phyloP scores from a whole-genome alignment of 2,113 vertebrate genomes.

The Zapornia atra region DNA sequence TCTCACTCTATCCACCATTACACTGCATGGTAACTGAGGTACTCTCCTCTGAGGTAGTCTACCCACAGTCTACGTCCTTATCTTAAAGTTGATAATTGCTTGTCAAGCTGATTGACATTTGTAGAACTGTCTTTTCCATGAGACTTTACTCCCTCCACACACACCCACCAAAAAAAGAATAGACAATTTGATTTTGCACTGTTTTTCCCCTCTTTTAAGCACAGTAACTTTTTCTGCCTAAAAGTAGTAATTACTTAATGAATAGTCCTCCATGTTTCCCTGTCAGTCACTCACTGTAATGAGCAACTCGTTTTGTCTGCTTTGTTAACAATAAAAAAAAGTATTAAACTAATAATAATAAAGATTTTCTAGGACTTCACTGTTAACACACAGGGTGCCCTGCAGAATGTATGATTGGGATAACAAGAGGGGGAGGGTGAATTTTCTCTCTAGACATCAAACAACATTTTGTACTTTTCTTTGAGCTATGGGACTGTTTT shows the following conservation, averaged over 20 bases:
- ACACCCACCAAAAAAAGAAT: slow-evolving; percentile 56
- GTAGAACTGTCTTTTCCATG: slow-evolving; percentile 79
- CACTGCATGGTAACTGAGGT: not conserved
- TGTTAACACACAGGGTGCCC: slow-evolving; percentile 15
- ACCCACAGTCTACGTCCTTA: slow-evolving; percentile 29
- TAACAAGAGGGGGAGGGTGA: slow-evolving; percentile 45
- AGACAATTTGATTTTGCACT: slow-evolving; percentile 77
- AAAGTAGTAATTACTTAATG: slow-evolving; percentile 84
- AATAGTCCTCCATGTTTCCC: slow-evolving; percentile 79
- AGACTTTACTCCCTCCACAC: slow-evolving; percentile 69
- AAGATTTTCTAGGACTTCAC: slow-evolving; percentile 52
- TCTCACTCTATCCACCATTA: not conserved
- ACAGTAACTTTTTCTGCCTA: slow-evolving; percentile 71
- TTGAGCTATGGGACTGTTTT: not conserved
- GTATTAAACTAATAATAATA: slow-evolving; percentile 74
- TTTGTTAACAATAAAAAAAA: slow-evolving; percentile 72
- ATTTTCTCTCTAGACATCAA: slow-evolving; percentile 30
- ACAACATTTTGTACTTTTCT: slow-evolving; percentile 25
- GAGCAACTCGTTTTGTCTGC: slow-evolving; percentile 77
- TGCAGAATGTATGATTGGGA: slow-evolving; percentile 25
- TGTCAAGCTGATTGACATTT: slow-evolving; percentile 83
- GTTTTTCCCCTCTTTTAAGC: slow-evolving; percentile 66
- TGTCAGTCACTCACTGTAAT: slow-evolving; percentile 77
- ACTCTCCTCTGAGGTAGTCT: slow-evolving; percentile 15
- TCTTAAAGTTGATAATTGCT: slow-evolving; percentile 80